These are phyloP conservation scores for Plutomurus gul DNA, from an alignment of 1,140 invertebrate genomes.

Conservation along the genomic window DNA sequence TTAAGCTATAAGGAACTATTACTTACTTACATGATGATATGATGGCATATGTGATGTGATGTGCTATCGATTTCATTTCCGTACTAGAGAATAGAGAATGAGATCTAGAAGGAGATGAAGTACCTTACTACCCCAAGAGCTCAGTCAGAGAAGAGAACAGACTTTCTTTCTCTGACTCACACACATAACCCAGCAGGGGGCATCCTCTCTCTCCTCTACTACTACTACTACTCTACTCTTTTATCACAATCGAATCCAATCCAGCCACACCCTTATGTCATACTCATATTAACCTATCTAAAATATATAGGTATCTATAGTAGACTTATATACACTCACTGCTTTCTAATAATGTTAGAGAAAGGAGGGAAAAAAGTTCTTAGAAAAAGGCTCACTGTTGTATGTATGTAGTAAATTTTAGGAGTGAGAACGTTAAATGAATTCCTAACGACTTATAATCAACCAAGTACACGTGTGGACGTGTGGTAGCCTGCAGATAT, in stretches of 20 bases:
- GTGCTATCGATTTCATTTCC: constrained; percentile 19
- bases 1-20: not conserved
- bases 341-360: too few species aligned
- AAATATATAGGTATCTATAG: too few species aligned
- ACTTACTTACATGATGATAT: constrained; percentile 7
- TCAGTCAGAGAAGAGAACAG: constrained; percentile 1
- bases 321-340: not conserved
- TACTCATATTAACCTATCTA: too few species aligned
- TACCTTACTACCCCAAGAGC: constrained; percentile 22
- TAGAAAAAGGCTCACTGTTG: too few species aligned
- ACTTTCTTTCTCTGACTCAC: constrained; percentile 12
- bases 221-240: too few species aligned
- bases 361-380: too few species aligned
- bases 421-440: too few species aligned
- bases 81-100: constrained; percentile 18
- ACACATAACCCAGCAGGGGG: constrained; percentile 17
- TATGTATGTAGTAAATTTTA: too few species aligned
- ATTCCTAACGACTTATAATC: too few species aligned
- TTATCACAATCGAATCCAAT: too few species aligned
- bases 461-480: too few species aligned
- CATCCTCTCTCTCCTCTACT: constrained; percentile 3
- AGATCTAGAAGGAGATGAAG: constrained; percentile 21
- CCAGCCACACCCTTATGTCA: constrained; percentile 22
- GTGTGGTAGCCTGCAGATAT: too few species aligned
- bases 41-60: constrained; percentile 27